Evolutionary conservation across 2,888 invertebrate species (phyloP).

Genomic region (Creontiades dilutus): DNA sequence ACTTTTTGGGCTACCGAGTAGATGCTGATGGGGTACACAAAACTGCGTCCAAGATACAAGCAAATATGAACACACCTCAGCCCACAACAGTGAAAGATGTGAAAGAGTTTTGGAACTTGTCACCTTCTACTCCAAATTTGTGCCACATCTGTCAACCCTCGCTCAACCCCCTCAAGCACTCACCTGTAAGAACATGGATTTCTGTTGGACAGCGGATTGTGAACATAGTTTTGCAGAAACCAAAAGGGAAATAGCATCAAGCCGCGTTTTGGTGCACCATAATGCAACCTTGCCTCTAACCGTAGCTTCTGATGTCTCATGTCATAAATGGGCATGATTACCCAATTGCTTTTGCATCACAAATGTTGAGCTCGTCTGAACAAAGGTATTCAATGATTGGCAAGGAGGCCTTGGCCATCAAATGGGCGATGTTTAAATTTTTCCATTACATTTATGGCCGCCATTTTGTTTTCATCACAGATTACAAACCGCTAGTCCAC

Average conservation of each 20-base stretch:
- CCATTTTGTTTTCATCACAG: too few species aligned
- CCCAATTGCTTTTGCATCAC: too few species aligned
- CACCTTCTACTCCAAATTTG: slow-evolving; percentile 26
- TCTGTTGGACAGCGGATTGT: slow-evolving; percentile 26
- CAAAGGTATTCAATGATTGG: too few species aligned
- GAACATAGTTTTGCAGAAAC: background rate
- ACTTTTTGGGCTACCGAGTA: slow-evolving; percentile 7
- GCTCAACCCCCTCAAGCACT: slow-evolving; percentile 34
- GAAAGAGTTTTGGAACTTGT: background rate
- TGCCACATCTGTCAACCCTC: slow-evolving; percentile 19
- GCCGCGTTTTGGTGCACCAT: slow-evolving; percentile 32
- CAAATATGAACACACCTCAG: background rate
- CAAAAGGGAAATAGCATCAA: slow-evolving; percentile 49
- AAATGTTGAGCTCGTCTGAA: too few species aligned
- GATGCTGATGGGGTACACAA: background rate
- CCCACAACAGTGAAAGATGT: slow-evolving; percentile 13
- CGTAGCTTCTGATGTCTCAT: slow-evolving; percentile 53
- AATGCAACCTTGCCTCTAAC: slow-evolving; percentile 15
- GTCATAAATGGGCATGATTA: too few species aligned
- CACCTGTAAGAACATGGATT: background rate
- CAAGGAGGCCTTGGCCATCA: too few species aligned
- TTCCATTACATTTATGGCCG: too few species aligned
- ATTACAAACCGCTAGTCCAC: too few species aligned
- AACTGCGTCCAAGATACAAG: background rate
- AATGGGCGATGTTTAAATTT: too few species aligned